Evolutionary conservation across 2,113 vertebrate species (phyloP), one percentile per base, ranked within the genome.

Genomic region (Oxygymnocypris stewartii): DNA sequence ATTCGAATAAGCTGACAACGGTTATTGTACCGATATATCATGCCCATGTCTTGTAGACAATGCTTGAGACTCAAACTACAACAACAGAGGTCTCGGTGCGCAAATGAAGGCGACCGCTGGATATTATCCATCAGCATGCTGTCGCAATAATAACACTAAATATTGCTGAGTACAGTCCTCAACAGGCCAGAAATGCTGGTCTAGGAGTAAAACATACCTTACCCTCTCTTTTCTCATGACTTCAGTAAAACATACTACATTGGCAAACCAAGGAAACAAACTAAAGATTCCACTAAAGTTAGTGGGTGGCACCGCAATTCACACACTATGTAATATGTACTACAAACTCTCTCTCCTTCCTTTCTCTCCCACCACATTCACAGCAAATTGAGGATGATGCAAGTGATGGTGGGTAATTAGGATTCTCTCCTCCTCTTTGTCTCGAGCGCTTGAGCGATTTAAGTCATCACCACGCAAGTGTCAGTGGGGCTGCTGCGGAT

Each of bases 141-240:
- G 85, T 89, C 67, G 87, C 86, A 85, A 78, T 86, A 84, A 84
- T 57, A 91, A 89, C 85, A 92, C 85, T 85, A 85, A 89, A 90
- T 91, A 89, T 85, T 90, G 88, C 89, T 88, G 90, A 90, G 88
- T 74, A 69, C 74, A 84, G 44, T 87, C 84, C 90, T 87, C 88
- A 88, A 83, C 87, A 90, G 85, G 80, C 85, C 74, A 81, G 91
- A 93, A 94, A 88, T 93, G 94, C 95, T 94, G 92, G 91, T 90
- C 91, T 93, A 93, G 91, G 91, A 92, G 85, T 91, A 91, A 95
- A 94, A 91, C 92, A 93, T 92, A 90, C 93, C 93, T 93, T 89
- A 49, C 51, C 74, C 59, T 51, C 40, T 71, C 12, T 40, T 44
- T 65, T 77, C 94, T 93, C 92, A 92, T 94, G 94, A 95, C 93